Evolutionary conservation across 1,140 invertebrate genomes (phyloP), one percentile per base, ranked within the genome.

Genomic region (Ips nitidus): DNA sequence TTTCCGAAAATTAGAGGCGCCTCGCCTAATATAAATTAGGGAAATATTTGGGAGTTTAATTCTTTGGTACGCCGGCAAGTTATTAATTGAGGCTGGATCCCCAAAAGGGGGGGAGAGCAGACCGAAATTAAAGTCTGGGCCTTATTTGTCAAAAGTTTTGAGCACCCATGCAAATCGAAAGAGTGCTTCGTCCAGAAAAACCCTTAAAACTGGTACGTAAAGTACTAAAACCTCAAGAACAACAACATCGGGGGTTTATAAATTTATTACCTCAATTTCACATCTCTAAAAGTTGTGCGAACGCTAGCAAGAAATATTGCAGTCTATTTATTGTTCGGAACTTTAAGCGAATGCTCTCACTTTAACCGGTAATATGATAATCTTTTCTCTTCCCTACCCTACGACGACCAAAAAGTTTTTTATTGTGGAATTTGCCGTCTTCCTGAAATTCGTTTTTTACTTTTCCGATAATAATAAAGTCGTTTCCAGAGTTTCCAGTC

Each of bases 381-480:
- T 57, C 55, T 57, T 57, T 57, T 40, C 41, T 40, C 5, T 40
- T 8, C 52, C 55, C 55, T n/a, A 22, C 22, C 22, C 22, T 22
- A 22, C 22, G 22, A 22, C 22, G 22, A 22, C 22, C 22, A 22
- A 40, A 57, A 57, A 57, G 41, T 37, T 57, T 57, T 57, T 57
- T 57, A 57, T 57, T 57, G 55, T 57, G 55, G 55, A 57, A 57
- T 37, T 57, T 57, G 55, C 55, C 40, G 55, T 4, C 55, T 57
- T 57, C 39, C 39, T 40, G 55, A 57, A 40, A 57, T 57, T 57
- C 55, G 55, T 57, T 57, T 55, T 57, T 57, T 57, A 57, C 55
- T 40, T 57, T n/a, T 40, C 41, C 55, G 41, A 57, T 57, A 57
- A 57, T 57, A 57, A 57, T 57, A 57, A 57, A 57, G 55, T 57